A percentile compares a stretch with the other conserved stretches of the same genome.
phyloP scores from a whole-genome alignment of 2,888 invertebrate genomes.

The Nemoura dubitans region DNA sequence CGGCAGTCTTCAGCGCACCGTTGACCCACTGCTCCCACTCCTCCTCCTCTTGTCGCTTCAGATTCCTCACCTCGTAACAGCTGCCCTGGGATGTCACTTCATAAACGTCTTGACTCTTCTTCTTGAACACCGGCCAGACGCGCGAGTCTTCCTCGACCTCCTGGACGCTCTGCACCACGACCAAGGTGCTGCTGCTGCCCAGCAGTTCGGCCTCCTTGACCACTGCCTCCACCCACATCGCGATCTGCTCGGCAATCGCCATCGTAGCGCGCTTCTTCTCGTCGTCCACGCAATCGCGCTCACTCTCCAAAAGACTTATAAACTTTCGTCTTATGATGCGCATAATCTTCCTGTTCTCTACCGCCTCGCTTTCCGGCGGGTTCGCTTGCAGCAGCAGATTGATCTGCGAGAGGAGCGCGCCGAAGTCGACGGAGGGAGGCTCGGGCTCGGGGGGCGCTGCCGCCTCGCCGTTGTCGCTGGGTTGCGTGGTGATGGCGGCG shows the following conservation, averaged over 20 bases:
- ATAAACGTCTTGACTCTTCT: conserved; percentile 1
- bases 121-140: background rate
- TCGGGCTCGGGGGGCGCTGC: background rate
- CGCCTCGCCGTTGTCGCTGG: background rate
- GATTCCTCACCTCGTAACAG: background rate
- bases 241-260: conserved; percentile 7
- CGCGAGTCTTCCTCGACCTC: background rate
- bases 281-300: background rate
- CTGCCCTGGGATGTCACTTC: background rate
- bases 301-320: background rate
- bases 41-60: background rate
- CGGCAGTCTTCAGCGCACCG: background rate
- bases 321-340: background rate
- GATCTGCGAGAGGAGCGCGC: background rate
- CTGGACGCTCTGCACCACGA: background rate
- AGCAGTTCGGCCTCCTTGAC: background rate
- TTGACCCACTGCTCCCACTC: background rate
- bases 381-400: background rate
- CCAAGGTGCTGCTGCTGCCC: background rate
- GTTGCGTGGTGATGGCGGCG: background rate
- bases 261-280: background rate
- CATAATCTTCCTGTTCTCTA: background rate
- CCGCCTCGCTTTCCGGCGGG: background rate
- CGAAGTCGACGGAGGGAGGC: background rate
- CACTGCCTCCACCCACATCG: background rate